Base-by-base conservation (phyloP, 2,888 invertebrate genomes). In the Eulithis testata region DNA sequence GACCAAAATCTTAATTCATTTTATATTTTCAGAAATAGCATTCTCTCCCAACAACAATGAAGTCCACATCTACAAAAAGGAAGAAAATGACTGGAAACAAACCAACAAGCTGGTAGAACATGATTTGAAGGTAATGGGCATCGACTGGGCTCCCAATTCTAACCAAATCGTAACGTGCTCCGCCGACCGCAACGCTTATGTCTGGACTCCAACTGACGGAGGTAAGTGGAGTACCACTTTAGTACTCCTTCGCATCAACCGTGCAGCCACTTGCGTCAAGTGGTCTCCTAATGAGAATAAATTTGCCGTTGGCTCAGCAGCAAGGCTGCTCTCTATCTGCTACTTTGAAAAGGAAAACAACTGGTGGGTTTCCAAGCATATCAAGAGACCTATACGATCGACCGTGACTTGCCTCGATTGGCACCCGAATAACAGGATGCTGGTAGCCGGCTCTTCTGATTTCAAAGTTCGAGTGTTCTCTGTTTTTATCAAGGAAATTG, bases 301-400 rank as follows among this genome's bases (percentile, higher is more conserved):
- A 93, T 99, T 99, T 94, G 99, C 99, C 0, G 99, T 99, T 45
- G 99, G 99, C 0, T 99, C 98, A 21, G 99, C 99, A 21, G 99
- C 99, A 36, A 95, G 98, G 65, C 93, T 99, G 62, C 98, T 99
- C 73, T 98, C 99, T 0, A 97, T 99, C 60, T 99, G 99, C 84
- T 99, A 99, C 85, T 99, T 99, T 90, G 99, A 99, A 84, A 96
- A 97, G 67, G 98, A 98, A 83, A 99, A 99, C 86, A 98, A 99
- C 88, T 99, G 99, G 99, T 99, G 99, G 99, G 98, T 98, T 7
- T 98, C 99, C 3, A 99, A 99, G 88, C 99, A 99, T 86, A 99
- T 99, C 80, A 99, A 99, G 92, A 99, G 98, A 85, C 98, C 99
- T 0, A 97, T 99, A 73, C 95, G 98, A 21, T 99, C 99, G 0